Evolutionary conservation across 2,888 invertebrate species (phyloP).

Genomic region (Callinectes sapidus): DNA sequence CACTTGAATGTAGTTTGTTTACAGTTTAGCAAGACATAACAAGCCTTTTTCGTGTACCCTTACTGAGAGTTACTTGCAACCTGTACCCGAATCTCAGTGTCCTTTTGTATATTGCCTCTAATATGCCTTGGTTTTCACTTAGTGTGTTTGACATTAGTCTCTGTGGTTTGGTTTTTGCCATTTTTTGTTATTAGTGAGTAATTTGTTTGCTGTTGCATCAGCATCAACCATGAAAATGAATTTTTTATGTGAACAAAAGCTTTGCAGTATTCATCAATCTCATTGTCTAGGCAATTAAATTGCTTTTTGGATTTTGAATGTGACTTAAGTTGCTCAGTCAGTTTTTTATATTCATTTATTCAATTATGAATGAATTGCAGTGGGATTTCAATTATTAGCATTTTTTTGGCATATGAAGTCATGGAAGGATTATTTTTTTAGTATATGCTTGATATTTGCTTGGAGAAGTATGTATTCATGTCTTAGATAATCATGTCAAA

Average conservation of each 20-base stretch:
- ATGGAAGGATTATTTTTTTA: background rate
- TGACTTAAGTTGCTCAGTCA: background rate
- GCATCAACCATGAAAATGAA: background rate
- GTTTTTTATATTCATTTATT: background rate
- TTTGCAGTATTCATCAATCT: background rate
- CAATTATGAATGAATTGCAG: background rate
- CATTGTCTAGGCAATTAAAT: background rate
- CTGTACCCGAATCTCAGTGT: background rate
- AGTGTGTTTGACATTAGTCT: conserved; percentile 1
- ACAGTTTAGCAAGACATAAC: conserved; percentile 14
- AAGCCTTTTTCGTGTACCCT: background rate
- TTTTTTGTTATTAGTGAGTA: background rate
- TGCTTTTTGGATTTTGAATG: background rate
- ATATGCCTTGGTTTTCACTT: background rate
- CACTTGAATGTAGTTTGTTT: conserved; percentile 13
- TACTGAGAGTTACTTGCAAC: background rate
- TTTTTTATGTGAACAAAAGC: background rate
- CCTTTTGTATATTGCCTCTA: background rate
- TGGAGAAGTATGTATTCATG: background rate
- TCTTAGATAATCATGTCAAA: background rate
- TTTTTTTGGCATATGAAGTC: background rate
- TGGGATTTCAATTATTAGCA: background rate
- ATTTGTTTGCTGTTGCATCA: background rate
- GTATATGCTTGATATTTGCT: background rate
- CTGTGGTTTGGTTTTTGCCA: background rate